Base-by-base conservation (phyloP, 2,888 invertebrate genomes). In the Pseudococcus jackbeardsleyi region DNA sequence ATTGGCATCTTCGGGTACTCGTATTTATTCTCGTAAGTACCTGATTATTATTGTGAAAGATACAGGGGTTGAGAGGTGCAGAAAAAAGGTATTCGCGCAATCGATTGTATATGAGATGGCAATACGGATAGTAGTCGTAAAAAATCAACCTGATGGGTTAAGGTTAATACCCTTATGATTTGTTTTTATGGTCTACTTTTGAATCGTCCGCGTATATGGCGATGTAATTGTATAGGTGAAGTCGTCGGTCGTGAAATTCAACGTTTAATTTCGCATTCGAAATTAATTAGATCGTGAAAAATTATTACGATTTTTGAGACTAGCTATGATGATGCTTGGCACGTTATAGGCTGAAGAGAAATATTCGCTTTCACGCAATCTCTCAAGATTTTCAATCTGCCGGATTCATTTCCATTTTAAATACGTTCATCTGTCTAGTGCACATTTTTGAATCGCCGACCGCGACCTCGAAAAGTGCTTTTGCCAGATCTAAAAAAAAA, bases 281-380 rank as follows among this genome's bases (percentile, higher is more conserved):
- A 77, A 77, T 77, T 77, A 39, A 77, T 77, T 15, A 39, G 77
- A 39, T 77, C 77, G 77, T 77, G 77, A 77, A 77, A 77, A 77
- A 77, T 77, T 39, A 77, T 39, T 77, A 39, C 42, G 39, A 77
- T n/a, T 33, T 77, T 39, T 77, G 68, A 33, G 26, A 68, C 68
- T 26, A 12, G 68, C 68, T 0, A 26, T 68, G 22, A 15, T 26
- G 9, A 68, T 68, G 22, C 12, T 26, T 0, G 4, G 3, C 12
- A 26, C 9, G 22, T 26, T 68, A n/a, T 6, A 54, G 54, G 54
- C 54, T 50, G 48, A 15, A 15, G 48, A 68, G 12, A 12, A 3
- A 26, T 77, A 17, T 39, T 77, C 77, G 77, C 77, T 77, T 77
- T 77, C 77, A 77, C 77, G 39, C 77, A 6, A 17, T 42, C 42